These are phyloP conservation scores for Pseudomyrmex dendroicus DNA, from an alignment of 1,140 invertebrate species.

Conservation along the genomic window DNA sequence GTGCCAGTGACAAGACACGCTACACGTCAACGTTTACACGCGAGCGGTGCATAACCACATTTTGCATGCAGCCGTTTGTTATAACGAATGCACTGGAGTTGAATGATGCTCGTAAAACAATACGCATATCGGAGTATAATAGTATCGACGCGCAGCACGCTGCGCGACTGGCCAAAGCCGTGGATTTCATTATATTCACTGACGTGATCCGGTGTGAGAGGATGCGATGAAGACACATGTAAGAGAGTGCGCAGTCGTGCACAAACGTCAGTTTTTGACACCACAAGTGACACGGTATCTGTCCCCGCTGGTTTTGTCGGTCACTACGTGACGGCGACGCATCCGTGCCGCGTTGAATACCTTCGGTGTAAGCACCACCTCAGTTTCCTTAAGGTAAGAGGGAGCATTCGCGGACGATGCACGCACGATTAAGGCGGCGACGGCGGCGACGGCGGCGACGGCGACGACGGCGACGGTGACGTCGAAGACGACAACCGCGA, in stretches of 20 bases:
- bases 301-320: slow-evolving; percentile 5
- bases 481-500: slow-evolving; percentile 32
- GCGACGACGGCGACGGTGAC: slow-evolving; percentile 1
- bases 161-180: slow-evolving; percentile 1
- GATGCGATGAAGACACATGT: not conserved
- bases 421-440: slow-evolving; percentile 42
- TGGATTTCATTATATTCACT: slow-evolving; percentile 27
- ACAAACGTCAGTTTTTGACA: slow-evolving; percentile 33
- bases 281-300: slow-evolving; percentile 13
- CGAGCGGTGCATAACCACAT: not conserved
- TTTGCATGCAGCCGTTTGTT: not conserved
- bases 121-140: slow-evolving; percentile 6
- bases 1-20: not conserved
- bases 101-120: slow-evolving; percentile 31
- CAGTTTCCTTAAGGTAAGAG: not conserved
- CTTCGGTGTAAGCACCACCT: not conserved
- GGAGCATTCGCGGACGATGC: slow-evolving; percentile 39
- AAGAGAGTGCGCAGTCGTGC: not conserved
- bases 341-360: slow-evolving; percentile 11
- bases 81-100: slow-evolving; percentile 23
- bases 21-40: slow-evolving; percentile 22
- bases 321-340: not conserved
- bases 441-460: slow-evolving; percentile 30
- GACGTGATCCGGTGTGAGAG: not conserved
- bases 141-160: slow-evolving; percentile 34